These are phyloP conservation scores for Erpetoichthys calabaricus DNA, from an alignment of 2,797 vertebrate species.

Conservation along the genomic window DNA sequence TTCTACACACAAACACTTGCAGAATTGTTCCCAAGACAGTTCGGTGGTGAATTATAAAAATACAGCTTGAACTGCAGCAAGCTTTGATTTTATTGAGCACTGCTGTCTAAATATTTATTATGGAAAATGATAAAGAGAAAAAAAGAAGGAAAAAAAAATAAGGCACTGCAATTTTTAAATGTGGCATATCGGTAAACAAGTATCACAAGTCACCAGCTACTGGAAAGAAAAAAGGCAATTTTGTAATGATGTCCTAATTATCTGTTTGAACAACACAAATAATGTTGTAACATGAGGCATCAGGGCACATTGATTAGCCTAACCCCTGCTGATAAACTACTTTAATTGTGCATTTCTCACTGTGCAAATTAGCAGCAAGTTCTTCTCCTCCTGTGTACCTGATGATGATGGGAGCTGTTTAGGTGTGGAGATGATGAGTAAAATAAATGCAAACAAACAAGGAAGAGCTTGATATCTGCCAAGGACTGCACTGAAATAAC, in stretches of 20 bases:
- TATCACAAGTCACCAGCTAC: too few relatives aligned
- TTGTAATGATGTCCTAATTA: constrained; percentile 38
- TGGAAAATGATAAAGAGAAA: too few relatives aligned
- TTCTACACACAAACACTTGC: too few relatives aligned
- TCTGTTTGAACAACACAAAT: constrained; percentile 42
- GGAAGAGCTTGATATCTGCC: not conserved
- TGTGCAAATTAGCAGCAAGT: constrained; percentile 35
- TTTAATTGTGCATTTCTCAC: constrained; percentile 40
- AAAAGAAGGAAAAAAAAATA: too few relatives aligned
- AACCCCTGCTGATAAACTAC: constrained; percentile 35
- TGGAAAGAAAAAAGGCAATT: constrained; percentile 16
- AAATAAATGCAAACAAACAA: not conserved
- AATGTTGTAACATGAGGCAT: constrained; percentile 37
- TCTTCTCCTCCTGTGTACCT: constrained; percentile 32
- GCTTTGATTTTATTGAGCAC: too few relatives aligned
- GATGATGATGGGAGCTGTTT: constrained; percentile 22
- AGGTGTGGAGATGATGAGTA: not conserved
- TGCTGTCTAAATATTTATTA: too few relatives aligned
- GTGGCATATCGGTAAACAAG: too few relatives aligned
- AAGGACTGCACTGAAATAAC: not conserved
- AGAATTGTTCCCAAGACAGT: too few relatives aligned
- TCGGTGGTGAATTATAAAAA: too few relatives aligned
- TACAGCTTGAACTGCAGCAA: too few relatives aligned
- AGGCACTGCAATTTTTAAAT: too few relatives aligned
- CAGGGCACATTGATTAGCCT: constrained; percentile 34